These are phyloP conservation scores for Aporophyla nigra DNA, from an alignment of 2,888 invertebrate species.

Conservation along the genomic window DNA sequence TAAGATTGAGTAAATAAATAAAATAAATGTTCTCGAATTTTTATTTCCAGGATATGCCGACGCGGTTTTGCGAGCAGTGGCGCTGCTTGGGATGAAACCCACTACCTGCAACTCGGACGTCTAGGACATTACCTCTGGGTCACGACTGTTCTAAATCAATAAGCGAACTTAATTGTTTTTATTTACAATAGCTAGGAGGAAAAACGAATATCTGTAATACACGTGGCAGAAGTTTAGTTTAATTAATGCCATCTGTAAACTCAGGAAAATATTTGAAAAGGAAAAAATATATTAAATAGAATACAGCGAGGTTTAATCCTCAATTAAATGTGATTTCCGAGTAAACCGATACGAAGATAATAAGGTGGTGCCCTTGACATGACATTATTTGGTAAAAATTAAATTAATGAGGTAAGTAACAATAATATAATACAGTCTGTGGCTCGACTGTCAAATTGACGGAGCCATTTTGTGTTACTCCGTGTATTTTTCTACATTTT, in stretches of 20 bases:
- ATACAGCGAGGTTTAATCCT: neutral
- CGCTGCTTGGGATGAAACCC: neutral
- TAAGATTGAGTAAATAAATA: too few relatives aligned
- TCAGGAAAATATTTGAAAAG: neutral
- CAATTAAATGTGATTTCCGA: neutral
- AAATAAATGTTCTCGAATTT: neutral
- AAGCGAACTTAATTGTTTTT: neutral
- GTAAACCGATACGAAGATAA: neutral
- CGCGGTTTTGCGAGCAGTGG: neutral
- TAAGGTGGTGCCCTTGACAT: neutral
- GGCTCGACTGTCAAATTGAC: too few relatives aligned
- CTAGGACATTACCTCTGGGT: neutral
- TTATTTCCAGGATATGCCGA: too few relatives aligned
- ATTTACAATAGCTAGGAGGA: neutral
- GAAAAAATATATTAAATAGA: neutral
- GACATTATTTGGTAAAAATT: neutral
- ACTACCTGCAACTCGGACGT: neutral
- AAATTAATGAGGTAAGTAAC: slow-evolving; percentile 6
- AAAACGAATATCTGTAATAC: neutral
- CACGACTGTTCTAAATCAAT: neutral
- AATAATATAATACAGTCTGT: too few relatives aligned
- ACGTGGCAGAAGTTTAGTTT: neutral
- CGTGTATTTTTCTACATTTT: too few relatives aligned
- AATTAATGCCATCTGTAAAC: neutral
- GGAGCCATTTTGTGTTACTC: too few relatives aligned